Evolutionary conservation across 1,140 invertebrate genomes (phyloP), one percentile per base, ranked within the genome.

Genomic region (Neodiprion virginianus): DNA sequence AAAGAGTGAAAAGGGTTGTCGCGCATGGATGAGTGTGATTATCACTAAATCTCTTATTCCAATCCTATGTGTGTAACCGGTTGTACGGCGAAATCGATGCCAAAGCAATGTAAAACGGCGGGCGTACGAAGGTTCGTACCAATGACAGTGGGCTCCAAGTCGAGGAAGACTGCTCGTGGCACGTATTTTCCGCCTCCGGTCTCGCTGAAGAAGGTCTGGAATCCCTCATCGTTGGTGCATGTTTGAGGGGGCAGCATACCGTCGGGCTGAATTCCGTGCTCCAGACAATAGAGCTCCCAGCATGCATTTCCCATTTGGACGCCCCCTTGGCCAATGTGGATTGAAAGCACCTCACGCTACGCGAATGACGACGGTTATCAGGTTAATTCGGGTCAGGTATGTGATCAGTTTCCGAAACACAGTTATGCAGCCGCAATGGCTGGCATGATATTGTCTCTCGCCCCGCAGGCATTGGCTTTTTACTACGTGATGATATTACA

Each of bases 151-250:
- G 94, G 94, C 84, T 96, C 95, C 40, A 96, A 85, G 81, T 96
- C 95, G 9, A 96, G 90, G 87, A 96, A 94, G 17, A 96, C 91
- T 17, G 94, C 93, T 69, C 95, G 86, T 5, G 94, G 94, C 67
- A 95, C 92, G 83, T 94, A 92, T 86, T 94, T 94, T 68, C 93
- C 93, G 74, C 90, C 89, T 72, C 92, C 92, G 7, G 93, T 92
- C 79, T 92, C 90, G 77, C 89, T 90, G 86, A 93, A 93, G 83
- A 93, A 93, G 5, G 92, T 93, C 79, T 91, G 90, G 81, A 93
- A 93, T 68, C 89, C 90, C 67, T 92, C 91, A 74, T 92, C 85
- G 21, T 66, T 80, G 12, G 76, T 61, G 61, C 79, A 81, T 7
- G 74, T 76, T 40, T 80, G 76, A 40, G 82, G 74, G 70, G 85